Conservation (phyloP, 2,113 vertebrate genomes). For the Anseranas semipalmata region DNA sequence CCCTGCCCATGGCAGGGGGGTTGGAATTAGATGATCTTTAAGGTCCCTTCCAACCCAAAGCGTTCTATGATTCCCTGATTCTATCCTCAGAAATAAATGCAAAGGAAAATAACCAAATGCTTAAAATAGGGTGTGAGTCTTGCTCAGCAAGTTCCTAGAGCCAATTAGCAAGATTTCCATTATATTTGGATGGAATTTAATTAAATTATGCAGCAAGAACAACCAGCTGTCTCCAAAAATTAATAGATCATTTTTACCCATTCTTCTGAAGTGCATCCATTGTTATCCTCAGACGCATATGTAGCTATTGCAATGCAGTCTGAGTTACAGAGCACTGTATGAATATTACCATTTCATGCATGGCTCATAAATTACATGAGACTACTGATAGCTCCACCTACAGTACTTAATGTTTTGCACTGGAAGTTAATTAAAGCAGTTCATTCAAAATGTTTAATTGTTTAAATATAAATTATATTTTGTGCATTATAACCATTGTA, state of each 20-base stretch:
- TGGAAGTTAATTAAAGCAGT: conserved; percentile 36
- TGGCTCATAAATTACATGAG: conserved; percentile 45
- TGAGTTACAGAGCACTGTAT: not conserved
- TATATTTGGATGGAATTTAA: conserved; percentile 48
- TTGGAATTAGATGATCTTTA: no score
- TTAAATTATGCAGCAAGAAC: conserved; percentile 49
- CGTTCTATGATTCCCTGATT: not conserved
- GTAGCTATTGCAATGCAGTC: not conserved
- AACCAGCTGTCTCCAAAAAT: conserved; percentile 13
- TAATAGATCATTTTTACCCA: conserved; percentile 37
- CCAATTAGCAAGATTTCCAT: conserved; percentile 39
- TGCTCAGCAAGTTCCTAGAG: conserved; percentile 24
- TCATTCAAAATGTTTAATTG: conserved; percentile 26
- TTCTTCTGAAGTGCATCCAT: not conserved
- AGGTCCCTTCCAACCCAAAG: no score
- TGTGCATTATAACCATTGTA: not conserved
- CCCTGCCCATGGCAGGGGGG: no score
- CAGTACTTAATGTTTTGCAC: not conserved
- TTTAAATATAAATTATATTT: conserved; percentile 36
- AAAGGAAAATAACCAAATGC: not conserved
- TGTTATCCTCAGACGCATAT: not conserved
- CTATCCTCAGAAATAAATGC: not conserved
- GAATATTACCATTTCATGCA: conserved; percentile 1
- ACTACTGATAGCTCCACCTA: conserved; percentile 23
- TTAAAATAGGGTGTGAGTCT: not conserved